Conservation (phyloP, 2,113 vertebrate genomes). For the Notiomystis cincta region DNA sequence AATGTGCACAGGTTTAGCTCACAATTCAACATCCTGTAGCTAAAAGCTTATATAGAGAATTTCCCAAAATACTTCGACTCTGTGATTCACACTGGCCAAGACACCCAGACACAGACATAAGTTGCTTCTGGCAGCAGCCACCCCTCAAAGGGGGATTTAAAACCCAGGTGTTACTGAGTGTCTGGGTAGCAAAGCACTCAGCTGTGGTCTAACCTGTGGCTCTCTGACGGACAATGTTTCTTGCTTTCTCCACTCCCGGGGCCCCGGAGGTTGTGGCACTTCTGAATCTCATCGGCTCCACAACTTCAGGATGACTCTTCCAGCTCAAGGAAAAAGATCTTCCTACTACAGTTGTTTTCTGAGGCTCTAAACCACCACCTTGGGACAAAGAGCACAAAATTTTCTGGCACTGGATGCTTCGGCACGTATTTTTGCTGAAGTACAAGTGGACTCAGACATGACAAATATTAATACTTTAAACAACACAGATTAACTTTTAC, state of each 20-base stretch:
- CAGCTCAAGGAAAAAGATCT: conserved; percentile 96
- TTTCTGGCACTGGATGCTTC: background rate
- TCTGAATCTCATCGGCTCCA: conserved; percentile 93
- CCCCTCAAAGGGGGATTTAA: background rate
- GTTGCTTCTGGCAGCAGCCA: background rate
- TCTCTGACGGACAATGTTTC: conserved; percentile 90
- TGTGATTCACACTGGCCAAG: background rate
- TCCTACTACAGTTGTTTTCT: conserved; percentile 83
- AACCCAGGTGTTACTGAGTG: rapidly evolving
- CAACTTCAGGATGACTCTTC: conserved; percentile 86
- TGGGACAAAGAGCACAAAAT: background rate
- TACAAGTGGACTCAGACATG: background rate
- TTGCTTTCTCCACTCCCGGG: conserved; percentile 92
- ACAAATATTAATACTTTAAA: background rate
- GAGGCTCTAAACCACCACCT: conserved; percentile 85
- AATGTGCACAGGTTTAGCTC: background rate
- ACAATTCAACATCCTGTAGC: background rate
- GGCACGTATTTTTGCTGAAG: rapidly evolving
- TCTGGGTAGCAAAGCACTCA: background rate
- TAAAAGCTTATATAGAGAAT: background rate
- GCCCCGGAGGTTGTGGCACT: conserved; percentile 96
- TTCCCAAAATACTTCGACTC: background rate
- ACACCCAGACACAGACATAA: background rate
- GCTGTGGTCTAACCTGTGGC: conserved; percentile 80
- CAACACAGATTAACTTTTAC: background rate